Percentiles rank a stretch among this genome's conserved stretches.
These are phyloP conservation scores for Microctonus brassicae DNA, from an alignment of 2,888 invertebrate genomes.

Conservation along the genomic window DNA sequence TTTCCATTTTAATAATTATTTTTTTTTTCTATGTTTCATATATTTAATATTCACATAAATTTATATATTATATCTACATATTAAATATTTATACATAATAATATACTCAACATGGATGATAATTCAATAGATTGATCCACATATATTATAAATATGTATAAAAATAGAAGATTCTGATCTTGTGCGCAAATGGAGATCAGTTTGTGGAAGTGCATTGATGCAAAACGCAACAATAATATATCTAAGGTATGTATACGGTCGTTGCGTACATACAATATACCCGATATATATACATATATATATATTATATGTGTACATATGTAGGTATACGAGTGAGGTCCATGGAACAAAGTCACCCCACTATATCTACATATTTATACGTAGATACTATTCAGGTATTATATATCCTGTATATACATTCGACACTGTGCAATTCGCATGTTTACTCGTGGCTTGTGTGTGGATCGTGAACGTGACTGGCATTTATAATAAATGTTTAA, in stretches of 20 bases:
- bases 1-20: too few species aligned
- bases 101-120: too few species aligned
- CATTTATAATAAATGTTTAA: slow-evolving; percentile 13
- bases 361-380: background rate
- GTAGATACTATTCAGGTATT: slow-evolving; percentile 7
- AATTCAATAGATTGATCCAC: background rate
- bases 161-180: slow-evolving; percentile 28
- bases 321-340: background rate
- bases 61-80: too few species aligned
- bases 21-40: too few species aligned
- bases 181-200: slow-evolving; percentile 1
- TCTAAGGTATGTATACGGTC: too few species aligned
- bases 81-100: too few species aligned
- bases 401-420: slow-evolving; percentile 9
- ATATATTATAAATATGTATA: slow-evolving; percentile 14
- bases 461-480: slow-evolving; percentile 26
- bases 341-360: background rate
- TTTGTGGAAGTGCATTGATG: slow-evolving; percentile 22
- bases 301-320: too few species aligned
- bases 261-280: too few species aligned
- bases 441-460: slow-evolving; percentile 13
- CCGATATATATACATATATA: background rate
- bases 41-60: background rate
- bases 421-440: background rate
- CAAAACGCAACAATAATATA: slow-evolving; percentile 23